Percentiles rank a stretch among this genome's conserved stretches.
Evolutionary conservation across 2,888 invertebrate genomes (phyloP).

Genomic region (Cyaniris semiargus): DNA sequence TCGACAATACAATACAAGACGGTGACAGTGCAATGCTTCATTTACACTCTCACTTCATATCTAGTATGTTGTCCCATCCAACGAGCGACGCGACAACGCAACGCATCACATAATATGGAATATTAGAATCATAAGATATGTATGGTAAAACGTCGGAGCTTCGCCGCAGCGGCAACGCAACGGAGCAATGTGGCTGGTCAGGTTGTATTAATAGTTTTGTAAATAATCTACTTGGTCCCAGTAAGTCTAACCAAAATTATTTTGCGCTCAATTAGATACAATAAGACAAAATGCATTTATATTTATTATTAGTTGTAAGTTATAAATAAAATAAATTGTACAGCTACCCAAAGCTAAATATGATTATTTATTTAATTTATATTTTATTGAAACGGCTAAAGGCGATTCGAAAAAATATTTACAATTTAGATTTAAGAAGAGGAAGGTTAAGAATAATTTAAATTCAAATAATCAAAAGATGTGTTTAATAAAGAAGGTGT

Average conservation of each 20-base stretch:
- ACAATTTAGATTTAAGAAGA: background rate
- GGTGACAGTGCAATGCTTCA: too few relatives aligned
- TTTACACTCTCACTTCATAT: too few relatives aligned
- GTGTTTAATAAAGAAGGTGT: background rate
- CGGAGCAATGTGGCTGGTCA: background rate
- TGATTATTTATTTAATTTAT: constrained; percentile 36
- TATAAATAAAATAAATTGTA: constrained; percentile 38
- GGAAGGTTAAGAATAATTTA: background rate
- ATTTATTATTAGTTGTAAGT: constrained; percentile 23
- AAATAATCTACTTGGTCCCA: background rate
- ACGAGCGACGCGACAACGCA: too few relatives aligned
- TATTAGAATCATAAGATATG: background rate
- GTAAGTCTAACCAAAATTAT: background rate
- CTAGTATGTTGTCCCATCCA: too few relatives aligned
- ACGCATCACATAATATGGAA: background rate
- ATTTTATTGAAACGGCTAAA: background rate
- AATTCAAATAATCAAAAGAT: background rate
- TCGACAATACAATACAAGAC: too few relatives aligned
- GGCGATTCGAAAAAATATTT: background rate
- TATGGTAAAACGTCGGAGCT: background rate
- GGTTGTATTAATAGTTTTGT: background rate
- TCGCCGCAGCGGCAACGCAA: background rate
- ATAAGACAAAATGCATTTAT: constrained; percentile 33
- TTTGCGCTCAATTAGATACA: constrained; percentile 21
- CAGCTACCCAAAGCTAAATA: constrained; percentile 60